Evolutionary conservation across 2,113 vertebrate genomes (phyloP).

Genomic region (Paralichthys olivaceus): DNA sequence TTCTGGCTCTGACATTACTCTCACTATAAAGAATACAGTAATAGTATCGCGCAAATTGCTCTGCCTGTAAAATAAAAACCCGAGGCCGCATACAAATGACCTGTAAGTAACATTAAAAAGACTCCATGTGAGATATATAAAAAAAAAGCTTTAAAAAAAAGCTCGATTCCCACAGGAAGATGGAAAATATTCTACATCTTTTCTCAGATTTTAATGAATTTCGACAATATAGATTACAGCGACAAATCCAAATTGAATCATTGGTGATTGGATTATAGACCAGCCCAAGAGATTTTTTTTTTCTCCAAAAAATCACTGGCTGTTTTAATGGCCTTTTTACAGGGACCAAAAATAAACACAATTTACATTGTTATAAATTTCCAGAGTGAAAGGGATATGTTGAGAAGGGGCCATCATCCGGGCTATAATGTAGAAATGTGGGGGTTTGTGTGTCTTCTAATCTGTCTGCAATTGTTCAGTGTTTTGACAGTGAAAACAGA

Average conservation of each 20-base stretch:
- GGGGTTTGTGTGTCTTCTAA: constrained; percentile 49
- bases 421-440: constrained; percentile 31
- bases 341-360: constrained; percentile 22
- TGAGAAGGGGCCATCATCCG: constrained; percentile 45
- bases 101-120: constrained; percentile 19
- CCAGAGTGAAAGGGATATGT: constrained; percentile 30
- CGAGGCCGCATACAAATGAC: constrained; percentile 26
- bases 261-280: constrained; percentile 7
- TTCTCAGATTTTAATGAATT: constrained; percentile 27
- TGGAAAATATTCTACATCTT: constrained; percentile 15
- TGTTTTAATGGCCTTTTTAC: constrained; percentile 17
- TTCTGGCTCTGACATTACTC: constrained; percentile 44
- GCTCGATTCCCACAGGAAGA: constrained; percentile 12
- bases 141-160: no score
- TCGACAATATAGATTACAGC: constrained; percentile 1
- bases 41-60: constrained; percentile 40
- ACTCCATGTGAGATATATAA: constrained; percentile 28
- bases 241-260: constrained; percentile 25
- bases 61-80: constrained; percentile 21
- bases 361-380: constrained; percentile 32
- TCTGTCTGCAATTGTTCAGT: constrained; percentile 56
- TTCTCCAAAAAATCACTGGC: neutral
- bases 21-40: constrained; percentile 47
- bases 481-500: constrained; percentile 69
- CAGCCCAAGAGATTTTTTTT: neutral